Evolutionary conservation across 2,113 vertebrate species (phyloP).

Genomic region (Hoplias malabaricus): DNA sequence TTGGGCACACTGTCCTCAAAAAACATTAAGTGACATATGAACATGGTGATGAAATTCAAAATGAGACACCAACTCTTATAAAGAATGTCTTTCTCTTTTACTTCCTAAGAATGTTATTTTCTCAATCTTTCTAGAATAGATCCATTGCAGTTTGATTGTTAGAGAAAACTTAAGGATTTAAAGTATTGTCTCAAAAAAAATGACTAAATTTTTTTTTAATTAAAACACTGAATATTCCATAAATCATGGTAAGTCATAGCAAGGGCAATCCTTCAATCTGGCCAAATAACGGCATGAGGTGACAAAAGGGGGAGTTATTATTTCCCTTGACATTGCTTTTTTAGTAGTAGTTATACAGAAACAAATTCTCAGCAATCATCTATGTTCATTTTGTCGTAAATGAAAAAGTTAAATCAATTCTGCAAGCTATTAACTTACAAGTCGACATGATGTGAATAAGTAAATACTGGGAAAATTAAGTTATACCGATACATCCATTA

Average conservation of each 20-base stretch:
- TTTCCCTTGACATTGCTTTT: slow-evolving; percentile 47
- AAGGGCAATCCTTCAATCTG: background rate
- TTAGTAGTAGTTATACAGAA: slow-evolving; percentile 27
- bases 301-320: slow-evolving; percentile 9
- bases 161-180: no score
- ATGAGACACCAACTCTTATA: slow-evolving; percentile 68
- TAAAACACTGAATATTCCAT: slow-evolving; percentile 61
- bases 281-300: slow-evolving; percentile 8
- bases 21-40: slow-evolving; percentile 61
- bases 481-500: slow-evolving; percentile 94
- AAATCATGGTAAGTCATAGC: slow-evolving; percentile 30
- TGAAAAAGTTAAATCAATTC: slow-evolving; percentile 91
- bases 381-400: background rate
- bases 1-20: slow-evolving; percentile 73
- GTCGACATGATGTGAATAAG: slow-evolving; percentile 90
- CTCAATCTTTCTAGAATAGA: background rate
- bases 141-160: no score
- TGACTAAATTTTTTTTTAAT: background rate
- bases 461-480: slow-evolving; percentile 97
- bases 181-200: background rate
- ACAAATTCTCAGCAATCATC: background rate
- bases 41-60: slow-evolving; percentile 57
- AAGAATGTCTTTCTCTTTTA: slow-evolving; percentile 54
- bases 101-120: background rate
- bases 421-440: slow-evolving; percentile 94